Evolutionary conservation across 1,140 invertebrate species (phyloP), one percentile per base, ranked within the genome.

Genomic region (Stegodyphus mimosarum): DNA sequence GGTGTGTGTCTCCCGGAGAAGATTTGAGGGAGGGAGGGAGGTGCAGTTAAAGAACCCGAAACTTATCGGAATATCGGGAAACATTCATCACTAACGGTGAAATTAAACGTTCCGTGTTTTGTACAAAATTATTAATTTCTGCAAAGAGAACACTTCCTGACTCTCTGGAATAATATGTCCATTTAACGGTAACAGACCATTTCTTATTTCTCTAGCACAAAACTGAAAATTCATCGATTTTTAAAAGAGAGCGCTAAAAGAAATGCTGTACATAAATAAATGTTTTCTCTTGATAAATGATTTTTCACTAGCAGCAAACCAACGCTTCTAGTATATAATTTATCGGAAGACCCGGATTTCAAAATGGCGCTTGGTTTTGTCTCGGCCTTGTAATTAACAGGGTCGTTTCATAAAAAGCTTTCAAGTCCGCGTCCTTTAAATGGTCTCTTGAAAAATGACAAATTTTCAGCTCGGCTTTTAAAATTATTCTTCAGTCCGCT

Each of bases 351-450:
- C 33, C 7, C 2, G 49, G 11, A 49, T 60, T 15, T 60, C 55
- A 10, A 9, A 70, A 79, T 79, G 77, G 77, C 77, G 69, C 6
- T 48, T 51, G 67, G 78, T 81, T 81, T 81, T 81, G 78, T 81
- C 64, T 81, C 78, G 53, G 33, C 52, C 55, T 83, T 73, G 80
- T 83, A 83, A 83, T 83, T 83, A 83, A 83, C 80, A 74, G 55
- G 80, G 70, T 83, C 80, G 71, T 83, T 83, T 83, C 71, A 83
- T 83, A 83, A 83, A 73, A 83, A 81, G 78, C 69, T 81, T 81
- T 81, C 70, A 81, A 15, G 73, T 11, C n/a, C 10, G n/a, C 18
- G 73, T n/a, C n/a, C 69, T 79, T 76, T 83, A 83, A 74, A 83
- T 73, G 71, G 70, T 18, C 70, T 63, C 69, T 83, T 83, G 80